These are phyloP conservation scores for Drosophila navojoa DNA, from an alignment of 1,140 invertebrate species.

Conservation along the genomic window DNA sequence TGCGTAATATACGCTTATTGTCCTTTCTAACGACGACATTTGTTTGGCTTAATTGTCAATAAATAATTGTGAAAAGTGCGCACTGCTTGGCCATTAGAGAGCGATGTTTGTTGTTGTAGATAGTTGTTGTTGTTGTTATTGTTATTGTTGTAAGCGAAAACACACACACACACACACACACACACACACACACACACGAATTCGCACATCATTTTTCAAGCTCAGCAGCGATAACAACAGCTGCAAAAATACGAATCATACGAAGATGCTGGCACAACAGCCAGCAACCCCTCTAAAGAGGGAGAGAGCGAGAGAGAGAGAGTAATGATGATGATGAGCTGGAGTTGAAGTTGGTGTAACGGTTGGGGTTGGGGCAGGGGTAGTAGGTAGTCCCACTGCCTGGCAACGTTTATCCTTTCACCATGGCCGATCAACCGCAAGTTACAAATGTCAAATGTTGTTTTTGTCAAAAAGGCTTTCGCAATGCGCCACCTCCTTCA, in stretches of 20 bases:
- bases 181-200: conserved; percentile 30
- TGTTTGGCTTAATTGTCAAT: conserved; percentile 75
- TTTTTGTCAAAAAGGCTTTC: conserved; percentile 72
- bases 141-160: conserved; percentile 18
- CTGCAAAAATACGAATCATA: conserved; percentile 57
- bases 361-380: background rate
- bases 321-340: too few species aligned
- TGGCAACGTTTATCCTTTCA: conserved; percentile 63
- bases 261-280: background rate
- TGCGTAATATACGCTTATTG: conserved; percentile 60
- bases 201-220: conserved; percentile 80
- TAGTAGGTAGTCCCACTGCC: background rate
- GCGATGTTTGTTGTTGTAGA: background rate
- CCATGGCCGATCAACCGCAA: conserved; percentile 78
- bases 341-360: background rate
- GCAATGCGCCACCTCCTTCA: conserved; percentile 38
- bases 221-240: conserved; percentile 63
- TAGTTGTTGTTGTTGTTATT: conserved; percentile 10
- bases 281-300: conserved; percentile 47
- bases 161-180: too few species aligned
- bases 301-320: background rate
- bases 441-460: conserved; percentile 79
- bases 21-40: conserved; percentile 63
- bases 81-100: conserved; percentile 16
- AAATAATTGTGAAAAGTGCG: conserved; percentile 64